phyloP scores from a whole-genome alignment of 2,113 vertebrate species.

The Psilopsiagon aurifrons region DNA sequence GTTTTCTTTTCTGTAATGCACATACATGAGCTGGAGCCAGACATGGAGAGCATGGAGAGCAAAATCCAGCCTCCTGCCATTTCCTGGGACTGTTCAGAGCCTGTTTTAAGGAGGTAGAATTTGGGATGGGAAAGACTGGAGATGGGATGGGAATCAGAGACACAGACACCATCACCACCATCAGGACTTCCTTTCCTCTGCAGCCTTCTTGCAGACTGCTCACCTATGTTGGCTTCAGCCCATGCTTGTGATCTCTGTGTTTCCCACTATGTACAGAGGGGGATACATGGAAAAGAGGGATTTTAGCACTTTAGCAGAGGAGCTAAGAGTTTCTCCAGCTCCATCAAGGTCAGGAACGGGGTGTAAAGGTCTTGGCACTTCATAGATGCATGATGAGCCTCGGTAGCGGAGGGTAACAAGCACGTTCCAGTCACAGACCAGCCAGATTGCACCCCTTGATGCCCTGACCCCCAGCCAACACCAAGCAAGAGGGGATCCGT shows the following conservation, averaged over 20 bases:
- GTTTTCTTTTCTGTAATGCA: background rate
- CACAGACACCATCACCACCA: background rate
- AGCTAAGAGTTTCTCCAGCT: background rate
- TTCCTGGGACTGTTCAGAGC: background rate
- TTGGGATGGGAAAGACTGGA: background rate
- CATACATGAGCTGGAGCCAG: background rate
- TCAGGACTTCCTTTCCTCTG: background rate
- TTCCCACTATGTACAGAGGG: background rate
- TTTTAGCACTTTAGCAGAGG: background rate
- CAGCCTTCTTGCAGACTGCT: background rate
- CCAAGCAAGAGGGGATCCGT: background rate
- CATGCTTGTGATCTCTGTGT: background rate
- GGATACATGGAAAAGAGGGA: background rate
- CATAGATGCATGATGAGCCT: background rate
- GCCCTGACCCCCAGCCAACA: background rate
- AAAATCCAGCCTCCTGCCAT: background rate
- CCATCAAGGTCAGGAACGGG: background rate
- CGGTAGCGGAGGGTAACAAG: background rate
- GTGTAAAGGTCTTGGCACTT: background rate
- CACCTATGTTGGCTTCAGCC: background rate
- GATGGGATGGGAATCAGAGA: background rate
- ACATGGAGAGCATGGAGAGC: background rate
- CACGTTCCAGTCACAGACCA: background rate
- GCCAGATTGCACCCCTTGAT: background rate
- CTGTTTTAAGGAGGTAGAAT: background rate